Percentiles rank a stretch among this genome's conserved stretches.
Evolutionary conservation across 2,888 invertebrate species (phyloP).

Genomic region (Oscheius sp.): DNA sequence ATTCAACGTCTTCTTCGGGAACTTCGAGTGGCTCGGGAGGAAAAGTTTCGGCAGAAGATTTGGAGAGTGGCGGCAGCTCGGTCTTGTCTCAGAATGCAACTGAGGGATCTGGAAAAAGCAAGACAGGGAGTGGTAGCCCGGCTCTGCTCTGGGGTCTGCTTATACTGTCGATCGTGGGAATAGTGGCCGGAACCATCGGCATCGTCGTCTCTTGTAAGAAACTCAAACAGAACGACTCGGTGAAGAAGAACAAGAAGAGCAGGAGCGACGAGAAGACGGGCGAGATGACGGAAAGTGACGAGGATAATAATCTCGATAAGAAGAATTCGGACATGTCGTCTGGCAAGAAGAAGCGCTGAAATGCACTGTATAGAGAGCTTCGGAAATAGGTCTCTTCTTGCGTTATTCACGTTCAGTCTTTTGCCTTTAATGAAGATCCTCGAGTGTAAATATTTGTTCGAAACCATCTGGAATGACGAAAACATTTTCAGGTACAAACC

Average conservation of each 20-base stretch:
- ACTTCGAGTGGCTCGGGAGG: not conserved
- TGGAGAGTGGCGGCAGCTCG: too few relatives aligned
- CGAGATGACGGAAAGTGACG: not conserved
- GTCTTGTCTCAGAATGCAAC: too few relatives aligned
- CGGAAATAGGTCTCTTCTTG: too few relatives aligned
- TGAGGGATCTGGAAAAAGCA: not conserved
- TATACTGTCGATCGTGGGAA: too few relatives aligned
- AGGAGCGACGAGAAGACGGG: not conserved
- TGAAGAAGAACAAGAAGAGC: not conserved
- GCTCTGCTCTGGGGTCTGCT: too few relatives aligned
- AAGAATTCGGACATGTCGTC: not conserved
- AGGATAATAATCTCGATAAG: not conserved
- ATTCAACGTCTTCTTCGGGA: too few relatives aligned
- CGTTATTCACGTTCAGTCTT: too few relatives aligned
- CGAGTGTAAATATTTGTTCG: not conserved
- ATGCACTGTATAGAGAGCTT: too few relatives aligned
- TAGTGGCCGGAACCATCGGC: too few relatives aligned
- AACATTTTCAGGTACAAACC: conserved; percentile 84
- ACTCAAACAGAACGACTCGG: not conserved
- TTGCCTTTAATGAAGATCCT: too few relatives aligned
- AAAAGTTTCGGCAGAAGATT: not conserved
- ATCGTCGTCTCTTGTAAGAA: too few relatives aligned
- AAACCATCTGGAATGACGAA: not conserved
- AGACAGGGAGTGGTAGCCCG: not conserved
- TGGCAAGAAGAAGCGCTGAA: not conserved